These are phyloP conservation scores for Acrocephalus scirpaceus DNA, from an alignment of 2,797 vertebrate species.

Conservation along the genomic window DNA sequence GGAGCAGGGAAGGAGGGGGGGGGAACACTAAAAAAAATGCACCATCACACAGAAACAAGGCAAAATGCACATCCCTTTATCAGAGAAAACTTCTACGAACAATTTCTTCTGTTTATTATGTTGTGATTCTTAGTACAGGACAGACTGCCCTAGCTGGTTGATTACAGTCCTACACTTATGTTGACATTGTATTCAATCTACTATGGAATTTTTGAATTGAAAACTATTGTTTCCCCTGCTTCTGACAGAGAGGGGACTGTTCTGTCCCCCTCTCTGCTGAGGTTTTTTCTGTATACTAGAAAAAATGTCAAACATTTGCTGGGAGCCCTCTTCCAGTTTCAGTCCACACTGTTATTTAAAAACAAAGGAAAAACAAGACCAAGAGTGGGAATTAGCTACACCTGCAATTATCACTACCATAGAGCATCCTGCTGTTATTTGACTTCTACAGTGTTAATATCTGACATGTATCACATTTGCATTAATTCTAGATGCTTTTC, in stretches of 20 bases:
- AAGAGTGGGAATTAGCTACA: background rate
- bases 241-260: background rate
- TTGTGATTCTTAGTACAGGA: background rate
- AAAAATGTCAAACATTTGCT: background rate
- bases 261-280: background rate
- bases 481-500: background rate
- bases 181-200: background rate
- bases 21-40: background rate
- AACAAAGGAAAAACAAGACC: too few species aligned
- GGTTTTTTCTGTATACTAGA: background rate
- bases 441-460: background rate
- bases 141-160: background rate
- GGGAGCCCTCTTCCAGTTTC: background rate
- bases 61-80: background rate
- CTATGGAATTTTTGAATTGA: background rate
- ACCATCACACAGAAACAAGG: background rate
- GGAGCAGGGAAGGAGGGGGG: background rate
- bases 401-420: background rate
- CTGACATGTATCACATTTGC: background rate
- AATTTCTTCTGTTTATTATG: background rate
- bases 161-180: background rate
- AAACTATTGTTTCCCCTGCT: background rate
- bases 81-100: background rate
- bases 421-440: background rate
- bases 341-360: background rate